Evolutionary conservation across 1,140 invertebrate genomes (phyloP), one percentile per base, ranked within the genome.

Genomic region (Drosophila ananassae): DNA sequence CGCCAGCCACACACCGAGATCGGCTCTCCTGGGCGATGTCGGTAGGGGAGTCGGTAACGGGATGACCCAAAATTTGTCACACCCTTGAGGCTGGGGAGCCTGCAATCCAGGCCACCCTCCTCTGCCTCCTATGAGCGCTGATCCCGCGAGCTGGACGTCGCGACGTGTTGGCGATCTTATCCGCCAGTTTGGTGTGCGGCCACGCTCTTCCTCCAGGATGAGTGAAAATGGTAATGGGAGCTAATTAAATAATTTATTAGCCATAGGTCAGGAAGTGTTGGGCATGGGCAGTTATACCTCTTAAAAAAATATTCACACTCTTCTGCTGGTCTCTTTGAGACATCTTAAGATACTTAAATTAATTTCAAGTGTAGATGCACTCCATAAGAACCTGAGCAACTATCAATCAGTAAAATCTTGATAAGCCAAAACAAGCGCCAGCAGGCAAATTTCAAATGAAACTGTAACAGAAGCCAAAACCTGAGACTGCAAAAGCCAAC

Each of bases 221-320:
- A 59, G 57, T 63, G 67, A n/a, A 67, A 79, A 89, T 89, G 79
- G 62, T 87, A 83, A 89, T 89, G 68, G 72, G 57, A 52, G 54
- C 67, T 89, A 87, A 89, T 89, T 89, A 89, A 89, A 71, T 87
- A 79, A 83, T 83, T 87, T 89, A 89, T 83, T 82, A 60, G 10
- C 25, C 7, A 32, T 48, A 63, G 22, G n/a, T 21, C 59, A 52
- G 48, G 34, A 34, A 47, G 21, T 41, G 32, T 3, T 10, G 22
- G 22, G 22, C 48, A 52, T 53, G 3, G 5, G 22, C 22, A 59
- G 52, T 73, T 39, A 51, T 57, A 17, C 24, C 8, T 21, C 9
- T 9, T 3, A 44, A 2, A 8, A 17, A 44, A 17, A 21, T 44
- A 41, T n/a, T 13, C n/a, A 3, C 3, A 25, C 4, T 5, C 6